These are phyloP conservation scores for Drosophila prostipennis DNA, from an alignment of 2,888 invertebrate genomes.

Conservation along the genomic window DNA sequence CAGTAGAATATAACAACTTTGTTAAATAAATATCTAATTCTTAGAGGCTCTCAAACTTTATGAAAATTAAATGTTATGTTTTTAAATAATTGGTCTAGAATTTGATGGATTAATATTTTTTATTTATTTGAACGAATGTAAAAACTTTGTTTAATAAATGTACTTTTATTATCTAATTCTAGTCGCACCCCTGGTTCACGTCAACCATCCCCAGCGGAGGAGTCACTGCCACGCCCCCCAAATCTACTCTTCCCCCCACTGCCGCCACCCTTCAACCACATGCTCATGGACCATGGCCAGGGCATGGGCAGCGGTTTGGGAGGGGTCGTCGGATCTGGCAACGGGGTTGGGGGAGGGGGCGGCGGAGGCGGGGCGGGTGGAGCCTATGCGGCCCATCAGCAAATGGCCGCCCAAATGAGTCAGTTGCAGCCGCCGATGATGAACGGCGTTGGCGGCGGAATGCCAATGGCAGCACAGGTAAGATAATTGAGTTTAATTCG, in stretches of 20 bases:
- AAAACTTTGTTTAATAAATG: background rate
- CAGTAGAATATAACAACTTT: too few relatives aligned
- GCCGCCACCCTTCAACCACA: conserved; percentile 85
- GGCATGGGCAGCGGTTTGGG: conserved; percentile 67
- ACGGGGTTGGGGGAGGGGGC: conserved; percentile 49
- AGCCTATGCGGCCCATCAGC: conserved; percentile 83
- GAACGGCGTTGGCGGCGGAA: conserved; percentile 83
- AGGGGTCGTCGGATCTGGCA: conserved; percentile 57
- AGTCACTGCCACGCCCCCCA: conserved; percentile 85
- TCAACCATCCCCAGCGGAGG: conserved; percentile 95
- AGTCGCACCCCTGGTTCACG: conserved; percentile 95
- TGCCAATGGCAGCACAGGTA: conserved; percentile 84
- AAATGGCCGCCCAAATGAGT: conserved; percentile 83
- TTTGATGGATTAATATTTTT: too few relatives aligned
- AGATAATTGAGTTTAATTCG: background rate
- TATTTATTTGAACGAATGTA: too few relatives aligned
- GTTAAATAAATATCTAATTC: too few relatives aligned
- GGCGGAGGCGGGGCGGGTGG: conserved; percentile 63
- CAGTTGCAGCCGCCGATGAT: conserved; percentile 83
- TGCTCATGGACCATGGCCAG: conserved; percentile 84
- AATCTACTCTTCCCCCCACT: conserved; percentile 82
- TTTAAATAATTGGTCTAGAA: too few relatives aligned
- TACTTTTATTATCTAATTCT: conserved; percentile 6
- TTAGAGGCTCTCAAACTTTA: conserved; percentile 1
- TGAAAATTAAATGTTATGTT: background rate